phyloP scores from a whole-genome alignment of 1,140 invertebrate genomes.

The Saccostrea glomerata region DNA sequence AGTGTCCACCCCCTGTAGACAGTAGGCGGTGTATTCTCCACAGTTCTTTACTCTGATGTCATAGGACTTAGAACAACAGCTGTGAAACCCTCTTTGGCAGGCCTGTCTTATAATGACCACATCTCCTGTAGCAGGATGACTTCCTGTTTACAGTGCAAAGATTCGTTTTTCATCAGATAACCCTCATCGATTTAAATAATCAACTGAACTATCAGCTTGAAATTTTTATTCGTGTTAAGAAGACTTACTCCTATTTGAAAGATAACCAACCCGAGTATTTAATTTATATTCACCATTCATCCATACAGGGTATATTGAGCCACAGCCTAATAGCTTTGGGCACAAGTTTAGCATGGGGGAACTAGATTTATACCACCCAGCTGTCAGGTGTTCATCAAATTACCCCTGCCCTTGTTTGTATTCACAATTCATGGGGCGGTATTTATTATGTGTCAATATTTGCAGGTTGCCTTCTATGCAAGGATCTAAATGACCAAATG shows the following conservation, averaged over 20 bases:
- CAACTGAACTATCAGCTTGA: not conserved
- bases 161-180: not conserved
- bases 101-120: not conserved
- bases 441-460: not conserved
- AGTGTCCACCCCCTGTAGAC: not conserved
- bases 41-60: slow-evolving; percentile 17
- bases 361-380: not conserved
- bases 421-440: not conserved
- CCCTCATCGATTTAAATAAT: not conserved
- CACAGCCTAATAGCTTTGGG: not conserved
- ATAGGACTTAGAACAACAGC: not conserved
- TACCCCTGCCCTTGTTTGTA: not conserved
- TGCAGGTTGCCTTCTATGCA: not conserved
- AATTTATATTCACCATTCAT: not conserved
- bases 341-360: not conserved
- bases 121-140: not conserved
- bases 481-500: not conserved
- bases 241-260: not conserved
- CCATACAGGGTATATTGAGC: not conserved
- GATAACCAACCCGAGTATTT: not conserved
- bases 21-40: not conserved
- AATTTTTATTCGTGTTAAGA: not conserved
- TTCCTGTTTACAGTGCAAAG: not conserved
- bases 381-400: not conserved
- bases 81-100: not conserved